These are phyloP conservation scores for Erethizon dorsatum DNA, from an alignment of 2,797 vertebrate genomes.

Conservation along the genomic window DNA sequence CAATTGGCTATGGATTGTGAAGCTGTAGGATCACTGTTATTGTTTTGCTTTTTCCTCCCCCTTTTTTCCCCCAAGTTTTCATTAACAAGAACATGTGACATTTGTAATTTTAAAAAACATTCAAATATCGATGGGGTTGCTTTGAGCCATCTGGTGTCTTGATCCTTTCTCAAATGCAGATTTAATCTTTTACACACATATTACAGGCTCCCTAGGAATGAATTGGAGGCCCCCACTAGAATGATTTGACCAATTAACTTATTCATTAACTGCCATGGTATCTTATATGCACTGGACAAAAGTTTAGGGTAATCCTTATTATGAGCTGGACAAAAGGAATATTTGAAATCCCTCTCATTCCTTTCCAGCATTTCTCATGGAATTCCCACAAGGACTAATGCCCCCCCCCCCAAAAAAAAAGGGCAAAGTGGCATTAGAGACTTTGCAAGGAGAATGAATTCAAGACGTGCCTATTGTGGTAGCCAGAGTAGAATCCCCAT, in stretches of 20 bases:
- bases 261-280: constrained; percentile 81
- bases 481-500: constrained; percentile 67
- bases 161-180: constrained; percentile 35
- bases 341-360: constrained; percentile 74
- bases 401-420: constrained; percentile 13
- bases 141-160: constrained; percentile 71
- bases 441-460: constrained; percentile 78
- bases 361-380: constrained; percentile 71
- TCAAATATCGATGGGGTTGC: neutral
- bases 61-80: constrained; percentile 21
- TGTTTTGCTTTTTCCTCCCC: neutral
- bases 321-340: constrained; percentile 79
- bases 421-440: constrained; percentile 57
- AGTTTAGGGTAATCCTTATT: constrained; percentile 78
- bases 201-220: constrained; percentile 55
- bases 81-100: constrained; percentile 27
- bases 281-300: constrained; percentile 80
- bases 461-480: neutral
- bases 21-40: neutral
- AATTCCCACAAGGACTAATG: constrained; percentile 77
- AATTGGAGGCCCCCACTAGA: constrained; percentile 54
- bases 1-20: neutral
- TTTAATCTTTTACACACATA: constrained; percentile 73
- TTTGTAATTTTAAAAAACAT: constrained; percentile 32
- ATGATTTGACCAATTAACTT: constrained; percentile 72